Percentiles rank a stretch among this genome's conserved stretches.
Evolutionary conservation across 2,888 invertebrate species (phyloP).

Genomic region (Dichetophora obliterata): DNA sequence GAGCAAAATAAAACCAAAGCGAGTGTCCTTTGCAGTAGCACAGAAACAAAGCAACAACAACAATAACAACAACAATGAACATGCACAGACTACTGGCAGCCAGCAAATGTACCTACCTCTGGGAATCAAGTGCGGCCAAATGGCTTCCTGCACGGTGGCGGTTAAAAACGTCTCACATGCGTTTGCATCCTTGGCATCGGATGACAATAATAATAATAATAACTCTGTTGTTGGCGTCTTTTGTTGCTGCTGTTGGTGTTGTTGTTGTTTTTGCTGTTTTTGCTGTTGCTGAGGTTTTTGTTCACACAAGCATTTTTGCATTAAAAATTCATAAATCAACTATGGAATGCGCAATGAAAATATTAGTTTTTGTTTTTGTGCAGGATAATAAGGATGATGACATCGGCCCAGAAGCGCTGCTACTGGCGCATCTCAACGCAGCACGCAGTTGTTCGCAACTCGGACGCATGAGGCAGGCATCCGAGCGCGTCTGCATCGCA

Average conservation of each 20-base stretch:
- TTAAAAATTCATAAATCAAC: constrained; percentile 69
- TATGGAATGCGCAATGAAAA: constrained; percentile 67
- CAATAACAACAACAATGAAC: constrained; percentile 3
- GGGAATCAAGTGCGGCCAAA: constrained; percentile 38
- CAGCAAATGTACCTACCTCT: constrained; percentile 1
- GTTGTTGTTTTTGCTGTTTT: neutral
- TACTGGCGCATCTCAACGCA: constrained; percentile 29
- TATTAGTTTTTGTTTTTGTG: constrained; percentile 32
- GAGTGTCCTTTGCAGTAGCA: constrained; percentile 32
- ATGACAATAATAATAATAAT: constrained; percentile 23
- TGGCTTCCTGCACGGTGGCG: constrained; percentile 34
- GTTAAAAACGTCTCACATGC: constrained; percentile 32
- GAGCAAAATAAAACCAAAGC: constrained; percentile 13
- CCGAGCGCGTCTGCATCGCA: neutral
- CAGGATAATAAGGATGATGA: constrained; percentile 25
- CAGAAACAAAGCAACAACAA: neutral
- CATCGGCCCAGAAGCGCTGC: constrained; percentile 6
- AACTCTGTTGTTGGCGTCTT: constrained; percentile 4
- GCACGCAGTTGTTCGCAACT: too few relatives aligned
- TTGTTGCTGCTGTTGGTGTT: constrained; percentile 1
- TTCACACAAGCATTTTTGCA: constrained; percentile 57
- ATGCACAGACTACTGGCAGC: constrained; percentile 4
- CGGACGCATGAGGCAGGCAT: neutral
- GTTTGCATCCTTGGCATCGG: constrained; percentile 26
- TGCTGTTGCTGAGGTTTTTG: constrained; percentile 29